Evolutionary conservation across 2,113 vertebrate genomes (phyloP).

Genomic region (Syngnathus scovelli): DNA sequence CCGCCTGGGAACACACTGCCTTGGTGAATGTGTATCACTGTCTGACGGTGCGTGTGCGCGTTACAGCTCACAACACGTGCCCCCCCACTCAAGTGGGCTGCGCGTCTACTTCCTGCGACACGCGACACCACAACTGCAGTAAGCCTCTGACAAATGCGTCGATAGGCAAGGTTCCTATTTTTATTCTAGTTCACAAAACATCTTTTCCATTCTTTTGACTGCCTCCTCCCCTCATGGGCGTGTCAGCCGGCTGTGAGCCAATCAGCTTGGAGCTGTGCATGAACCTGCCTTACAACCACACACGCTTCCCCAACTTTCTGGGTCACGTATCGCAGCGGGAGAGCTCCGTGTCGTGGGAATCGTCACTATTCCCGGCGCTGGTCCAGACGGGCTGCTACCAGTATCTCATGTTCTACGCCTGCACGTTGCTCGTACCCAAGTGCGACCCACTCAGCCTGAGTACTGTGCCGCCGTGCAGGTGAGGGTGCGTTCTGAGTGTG

Average conservation of each 20-base stretch:
- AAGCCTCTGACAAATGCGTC: constrained; percentile 52
- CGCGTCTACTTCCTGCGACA: constrained; percentile 70
- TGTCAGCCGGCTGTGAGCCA: constrained; percentile 77
- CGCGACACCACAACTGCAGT: constrained; percentile 75
- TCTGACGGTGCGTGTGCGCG: neutral
- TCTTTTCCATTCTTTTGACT: neutral
- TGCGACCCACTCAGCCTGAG: constrained; percentile 80
- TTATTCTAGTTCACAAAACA: too few species aligned
- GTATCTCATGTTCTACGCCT: constrained; percentile 97
- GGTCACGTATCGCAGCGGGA: constrained; percentile 89
- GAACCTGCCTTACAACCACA: constrained; percentile 92
- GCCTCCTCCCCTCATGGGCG: neutral
- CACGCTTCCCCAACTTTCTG: constrained; percentile 87
- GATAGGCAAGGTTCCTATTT: neutral
- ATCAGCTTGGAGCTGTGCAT: constrained; percentile 91
- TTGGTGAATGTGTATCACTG: neutral
- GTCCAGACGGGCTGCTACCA: constrained; percentile 96
- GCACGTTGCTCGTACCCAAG: constrained; percentile 91
- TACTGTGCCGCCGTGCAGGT: constrained; percentile 91
- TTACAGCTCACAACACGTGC: constrained; percentile 75
- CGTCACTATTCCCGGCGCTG: constrained; percentile 89
- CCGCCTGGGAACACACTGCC: neutral
- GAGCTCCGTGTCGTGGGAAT: constrained; percentile 92
- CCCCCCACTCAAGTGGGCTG: constrained; percentile 77
- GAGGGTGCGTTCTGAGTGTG: constrained; percentile 1